A percentile compares a stretch with the other conserved stretches of the same genome.
These are phyloP conservation scores for Elgaria multicarinata DNA, from an alignment of 2,113 vertebrate genomes.

Conservation along the genomic window DNA sequence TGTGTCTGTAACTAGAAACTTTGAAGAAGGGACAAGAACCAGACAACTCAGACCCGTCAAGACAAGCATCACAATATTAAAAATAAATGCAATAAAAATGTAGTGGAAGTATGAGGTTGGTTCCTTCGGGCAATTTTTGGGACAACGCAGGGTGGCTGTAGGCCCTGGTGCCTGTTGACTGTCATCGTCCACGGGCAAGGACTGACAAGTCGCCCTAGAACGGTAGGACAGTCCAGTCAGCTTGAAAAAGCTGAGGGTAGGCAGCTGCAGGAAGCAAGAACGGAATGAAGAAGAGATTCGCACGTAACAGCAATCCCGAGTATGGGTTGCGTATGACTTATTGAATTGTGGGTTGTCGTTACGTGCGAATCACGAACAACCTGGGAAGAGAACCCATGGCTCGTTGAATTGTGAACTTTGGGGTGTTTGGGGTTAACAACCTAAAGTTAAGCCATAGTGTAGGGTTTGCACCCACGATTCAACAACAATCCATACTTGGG, in stretches of 20 bases:
- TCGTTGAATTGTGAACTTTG: too few relatives aligned
- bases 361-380: too few relatives aligned
- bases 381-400: too few relatives aligned
- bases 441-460: too few relatives aligned
- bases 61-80: slow-evolving; percentile 78
- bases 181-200: not conserved
- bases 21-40: slow-evolving; percentile 73
- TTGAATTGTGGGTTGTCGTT: too few relatives aligned
- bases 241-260: not conserved
- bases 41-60: slow-evolving; percentile 77
- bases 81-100: slow-evolving; percentile 82
- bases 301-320: too few relatives aligned
- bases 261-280: not conserved
- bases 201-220: not conserved
- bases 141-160: not conserved
- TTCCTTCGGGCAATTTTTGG: not conserved
- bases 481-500: too few relatives aligned
- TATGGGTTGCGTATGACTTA: too few relatives aligned
- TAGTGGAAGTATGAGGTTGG: slow-evolving; percentile 45
- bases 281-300: not conserved
- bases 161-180: too few relatives aligned
- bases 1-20: slow-evolving; percentile 84
- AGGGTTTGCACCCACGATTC: too few relatives aligned
- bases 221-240: not conserved
- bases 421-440: too few relatives aligned